phyloP scores from a whole-genome alignment of 2,113 vertebrate genomes.

The Myocastor coypus region DNA sequence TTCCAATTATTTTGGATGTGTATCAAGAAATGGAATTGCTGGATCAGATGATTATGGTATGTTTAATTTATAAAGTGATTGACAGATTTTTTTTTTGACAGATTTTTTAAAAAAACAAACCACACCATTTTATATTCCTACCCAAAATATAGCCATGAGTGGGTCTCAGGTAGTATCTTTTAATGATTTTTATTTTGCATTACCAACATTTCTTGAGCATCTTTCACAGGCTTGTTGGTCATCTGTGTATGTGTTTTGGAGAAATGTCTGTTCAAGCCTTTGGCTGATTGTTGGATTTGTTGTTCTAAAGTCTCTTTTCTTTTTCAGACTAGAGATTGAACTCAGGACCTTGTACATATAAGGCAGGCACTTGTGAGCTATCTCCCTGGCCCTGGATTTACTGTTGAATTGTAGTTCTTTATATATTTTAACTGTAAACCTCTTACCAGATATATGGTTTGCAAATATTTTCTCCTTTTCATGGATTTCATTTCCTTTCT shows the following conservation, averaged over 20 bases:
- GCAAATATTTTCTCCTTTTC: neutral
- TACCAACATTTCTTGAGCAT: neutral
- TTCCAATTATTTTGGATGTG: neutral
- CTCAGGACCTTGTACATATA: too few relatives aligned
- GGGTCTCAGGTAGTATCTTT: neutral
- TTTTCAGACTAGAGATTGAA: too few relatives aligned
- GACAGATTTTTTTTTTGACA: neutral
- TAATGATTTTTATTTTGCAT: neutral
- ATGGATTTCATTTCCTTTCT: neutral
- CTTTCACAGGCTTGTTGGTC: neutral
- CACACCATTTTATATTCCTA: neutral
- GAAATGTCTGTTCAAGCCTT: neutral
- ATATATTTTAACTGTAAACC: neutral
- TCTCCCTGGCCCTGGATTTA: neutral
- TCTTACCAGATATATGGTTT: neutral
- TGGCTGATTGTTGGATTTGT: neutral
- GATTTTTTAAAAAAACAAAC: neutral
- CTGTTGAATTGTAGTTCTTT: neutral
- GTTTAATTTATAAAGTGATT: neutral
- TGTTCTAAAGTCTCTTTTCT: neutral
- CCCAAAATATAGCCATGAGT: neutral
- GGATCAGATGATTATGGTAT: neutral
- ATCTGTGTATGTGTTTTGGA: neutral
- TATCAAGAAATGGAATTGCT: neutral
- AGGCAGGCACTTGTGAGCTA: too few relatives aligned